Percentiles rank a stretch among this genome's conserved stretches.
Evolutionary conservation across 2,888 invertebrate species (phyloP).

Genomic region (Sinopyrophorus schimmeli): DNA sequence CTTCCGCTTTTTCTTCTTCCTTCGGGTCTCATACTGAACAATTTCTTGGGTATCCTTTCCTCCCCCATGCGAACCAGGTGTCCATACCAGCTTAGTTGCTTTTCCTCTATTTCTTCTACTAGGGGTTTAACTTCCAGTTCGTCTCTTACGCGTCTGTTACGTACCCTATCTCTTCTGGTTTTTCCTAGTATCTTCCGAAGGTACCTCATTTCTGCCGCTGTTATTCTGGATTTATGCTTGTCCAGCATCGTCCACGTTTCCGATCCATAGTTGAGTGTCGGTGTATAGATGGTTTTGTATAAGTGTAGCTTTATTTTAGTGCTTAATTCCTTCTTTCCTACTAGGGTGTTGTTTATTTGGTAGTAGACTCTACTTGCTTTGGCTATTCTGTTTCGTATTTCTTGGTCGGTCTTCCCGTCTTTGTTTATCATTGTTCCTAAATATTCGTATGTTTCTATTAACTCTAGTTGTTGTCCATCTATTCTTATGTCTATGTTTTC

Average conservation of each 20-base stretch:
- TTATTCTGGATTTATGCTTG: neutral
- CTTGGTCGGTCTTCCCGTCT: constrained; percentile 9
- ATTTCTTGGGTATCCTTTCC: constrained; percentile 7
- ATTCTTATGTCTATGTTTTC: too few relatives aligned
- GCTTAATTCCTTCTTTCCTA: constrained; percentile 6
- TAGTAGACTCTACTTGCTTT: constrained; percentile 11
- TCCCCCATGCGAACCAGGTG: constrained; percentile 1
- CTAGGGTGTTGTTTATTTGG: constrained; percentile 9
- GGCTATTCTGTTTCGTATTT: constrained; percentile 9
- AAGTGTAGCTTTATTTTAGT: constrained; percentile 3
- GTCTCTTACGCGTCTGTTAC: neutral
- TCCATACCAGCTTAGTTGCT: constrained; percentile 1
- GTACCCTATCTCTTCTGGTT: neutral
- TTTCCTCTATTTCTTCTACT: neutral
- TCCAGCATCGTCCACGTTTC: constrained; percentile 2
- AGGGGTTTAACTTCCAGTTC: neutral
- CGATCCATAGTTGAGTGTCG: neutral
- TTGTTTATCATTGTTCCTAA: constrained; percentile 6
- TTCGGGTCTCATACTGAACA: constrained; percentile 2
- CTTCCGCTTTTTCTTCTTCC: constrained; percentile 4
- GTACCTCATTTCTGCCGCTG: constrained; percentile 1
- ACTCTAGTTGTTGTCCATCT: too few relatives aligned
- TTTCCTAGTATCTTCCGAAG: neutral
- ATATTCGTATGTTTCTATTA: constrained; percentile 4
- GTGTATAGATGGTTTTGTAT: constrained; percentile 5